Evolutionary conservation across 2,888 invertebrate species (phyloP).

Genomic region (Polylopha cassiicola): DNA sequence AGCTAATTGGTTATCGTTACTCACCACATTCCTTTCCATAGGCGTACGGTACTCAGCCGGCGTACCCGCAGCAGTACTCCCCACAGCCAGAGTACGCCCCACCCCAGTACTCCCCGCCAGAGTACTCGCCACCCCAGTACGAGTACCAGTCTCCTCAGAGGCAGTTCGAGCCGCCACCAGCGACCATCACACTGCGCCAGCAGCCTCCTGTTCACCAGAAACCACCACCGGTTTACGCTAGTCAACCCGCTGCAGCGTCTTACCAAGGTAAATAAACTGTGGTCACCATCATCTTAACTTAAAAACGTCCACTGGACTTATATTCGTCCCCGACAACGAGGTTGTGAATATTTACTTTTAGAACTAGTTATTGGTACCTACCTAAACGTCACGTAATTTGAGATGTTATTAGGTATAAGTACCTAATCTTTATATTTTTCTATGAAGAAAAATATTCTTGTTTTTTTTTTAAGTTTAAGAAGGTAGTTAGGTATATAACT

Average conservation of each 20-base stretch:
- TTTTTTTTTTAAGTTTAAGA: too few relatives aligned
- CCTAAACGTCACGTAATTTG: too few relatives aligned
- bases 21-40: slow-evolving; percentile 44
- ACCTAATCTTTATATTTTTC: too few relatives aligned
- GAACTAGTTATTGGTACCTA: too few relatives aligned
- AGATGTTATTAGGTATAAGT: too few relatives aligned
- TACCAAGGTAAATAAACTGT: slow-evolving; percentile 72
- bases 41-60: slow-evolving; percentile 37
- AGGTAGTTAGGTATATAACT: too few relatives aligned
- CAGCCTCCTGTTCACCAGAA: slow-evolving; percentile 86
- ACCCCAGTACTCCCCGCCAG: slow-evolving; percentile 38
- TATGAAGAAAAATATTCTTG: too few relatives aligned
- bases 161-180: slow-evolving; percentile 79
- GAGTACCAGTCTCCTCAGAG: slow-evolving; percentile 78
- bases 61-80: slow-evolving; percentile 39
- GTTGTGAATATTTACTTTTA: too few relatives aligned
- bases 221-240: slow-evolving; percentile 84
- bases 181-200: slow-evolving; percentile 83
- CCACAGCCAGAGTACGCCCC: slow-evolving; percentile 38
- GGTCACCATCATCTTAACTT: too few relatives aligned
- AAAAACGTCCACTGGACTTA: too few relatives aligned
- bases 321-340: too few relatives aligned
- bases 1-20: too few relatives aligned
- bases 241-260: slow-evolving; percentile 88
- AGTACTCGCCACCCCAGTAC: slow-evolving; percentile 52